phyloP scores from a whole-genome alignment of 2,797 vertebrate genomes.

The Pangasius djambal region DNA sequence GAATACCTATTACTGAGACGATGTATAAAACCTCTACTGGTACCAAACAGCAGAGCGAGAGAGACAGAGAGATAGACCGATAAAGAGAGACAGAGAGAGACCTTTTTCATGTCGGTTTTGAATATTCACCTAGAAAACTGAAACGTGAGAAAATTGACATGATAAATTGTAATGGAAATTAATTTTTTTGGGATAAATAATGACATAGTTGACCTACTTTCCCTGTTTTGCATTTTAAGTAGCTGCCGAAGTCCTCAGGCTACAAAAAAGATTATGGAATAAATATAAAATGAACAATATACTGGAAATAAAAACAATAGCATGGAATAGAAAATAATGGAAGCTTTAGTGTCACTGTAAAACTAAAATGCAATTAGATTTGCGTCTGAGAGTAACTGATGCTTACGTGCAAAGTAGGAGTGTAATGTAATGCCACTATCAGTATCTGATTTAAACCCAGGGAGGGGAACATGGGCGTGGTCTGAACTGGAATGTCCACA shows the following conservation, averaged over 20 bases:
- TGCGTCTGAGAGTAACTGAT: not conserved
- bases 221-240: constrained; percentile 14
- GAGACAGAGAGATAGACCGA: not conserved
- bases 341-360: not conserved
- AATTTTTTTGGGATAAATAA: not conserved
- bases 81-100: not conserved
- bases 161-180: not conserved
- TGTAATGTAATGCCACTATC: not conserved
- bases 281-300: not conserved
- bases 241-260: not conserved
- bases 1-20: constrained; percentile 70
- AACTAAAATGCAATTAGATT: not conserved
- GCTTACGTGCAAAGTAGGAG: not conserved
- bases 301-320: not conserved
- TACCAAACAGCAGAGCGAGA: constrained; percentile 24
- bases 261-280: not conserved
- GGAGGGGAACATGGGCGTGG: not conserved
- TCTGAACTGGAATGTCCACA: not conserved
- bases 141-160: not conserved
- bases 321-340: not conserved
- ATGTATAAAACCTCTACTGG: constrained; percentile 66
- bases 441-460: not conserved
- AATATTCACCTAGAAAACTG: not conserved
- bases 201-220: constrained; percentile 2
- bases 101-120: not conserved